Percentiles rank a stretch among this genome's conserved stretches.
These are phyloP conservation scores for Uromys caudimaculatus DNA, from an alignment of 2,797 vertebrate genomes.

Conservation along the genomic window DNA sequence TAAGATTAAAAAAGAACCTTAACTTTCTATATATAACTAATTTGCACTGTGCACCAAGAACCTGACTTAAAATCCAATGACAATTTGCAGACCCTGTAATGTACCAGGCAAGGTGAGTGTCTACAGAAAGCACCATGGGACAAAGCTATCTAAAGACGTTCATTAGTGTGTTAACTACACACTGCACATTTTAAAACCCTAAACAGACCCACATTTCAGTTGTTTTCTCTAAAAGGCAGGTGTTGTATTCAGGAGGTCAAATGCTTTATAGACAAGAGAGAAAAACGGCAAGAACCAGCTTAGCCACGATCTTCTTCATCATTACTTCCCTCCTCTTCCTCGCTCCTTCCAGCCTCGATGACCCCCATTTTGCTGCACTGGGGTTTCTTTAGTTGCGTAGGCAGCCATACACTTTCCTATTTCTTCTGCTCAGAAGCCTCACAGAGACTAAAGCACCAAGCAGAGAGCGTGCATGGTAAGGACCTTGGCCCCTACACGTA, in stretches of 20 bases:
- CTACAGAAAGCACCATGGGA: not conserved
- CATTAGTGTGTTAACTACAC: not conserved
- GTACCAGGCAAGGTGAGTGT: not conserved
- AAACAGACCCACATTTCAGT: not conserved
- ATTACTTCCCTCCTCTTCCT: not conserved
- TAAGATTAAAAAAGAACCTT: not conserved
- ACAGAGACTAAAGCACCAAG: too few species aligned
- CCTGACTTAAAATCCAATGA: not conserved
- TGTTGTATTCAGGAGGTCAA: not conserved
- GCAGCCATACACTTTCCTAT: not conserved
- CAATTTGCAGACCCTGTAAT: not conserved
- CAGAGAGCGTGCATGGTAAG: too few species aligned
- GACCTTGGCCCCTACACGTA: too few species aligned
- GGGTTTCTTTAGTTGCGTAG: not conserved
- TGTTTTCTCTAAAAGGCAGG: not conserved
- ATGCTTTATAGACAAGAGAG: not conserved
- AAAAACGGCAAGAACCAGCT: not conserved
- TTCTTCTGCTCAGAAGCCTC: not conserved
- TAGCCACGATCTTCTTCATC: too few species aligned
- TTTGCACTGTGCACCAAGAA: not conserved
- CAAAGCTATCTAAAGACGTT: not conserved
- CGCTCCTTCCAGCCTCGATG: not conserved
- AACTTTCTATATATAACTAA: not conserved
- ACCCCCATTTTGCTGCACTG: too few species aligned
- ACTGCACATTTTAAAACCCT: not conserved